phyloP scores from a whole-genome alignment of 2,113 vertebrate genomes.

The Phaethornis superciliosus region DNA sequence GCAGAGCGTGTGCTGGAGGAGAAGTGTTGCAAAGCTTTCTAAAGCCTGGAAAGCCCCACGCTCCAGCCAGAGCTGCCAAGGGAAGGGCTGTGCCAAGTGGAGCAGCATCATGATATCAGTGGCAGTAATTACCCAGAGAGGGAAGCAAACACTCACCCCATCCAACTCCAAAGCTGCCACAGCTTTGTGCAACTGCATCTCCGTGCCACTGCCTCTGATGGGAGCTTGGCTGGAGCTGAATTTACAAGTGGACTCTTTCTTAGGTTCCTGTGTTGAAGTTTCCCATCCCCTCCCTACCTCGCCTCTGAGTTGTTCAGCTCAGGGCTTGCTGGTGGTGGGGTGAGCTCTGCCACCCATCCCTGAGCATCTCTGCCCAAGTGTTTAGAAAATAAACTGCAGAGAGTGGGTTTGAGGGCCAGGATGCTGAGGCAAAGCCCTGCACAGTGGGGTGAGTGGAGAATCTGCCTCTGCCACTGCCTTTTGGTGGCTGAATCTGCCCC shows the following conservation, averaged over 20 bases:
- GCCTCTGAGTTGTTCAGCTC: rapidly evolving
- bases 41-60: background rate
- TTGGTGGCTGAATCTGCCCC: background rate
- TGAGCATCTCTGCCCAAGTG: background rate
- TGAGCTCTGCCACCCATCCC: rapidly evolving
- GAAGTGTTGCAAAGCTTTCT: background rate
- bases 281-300: background rate
- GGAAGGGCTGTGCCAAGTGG: slow-evolving; percentile 48
- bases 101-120: slow-evolving; percentile 46
- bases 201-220: background rate
- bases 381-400: background rate
- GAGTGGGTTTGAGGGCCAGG: background rate
- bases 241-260: slow-evolving; percentile 5
- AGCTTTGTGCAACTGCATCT: background rate
- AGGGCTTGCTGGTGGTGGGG: background rate
- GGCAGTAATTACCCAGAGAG: slow-evolving; percentile 6
- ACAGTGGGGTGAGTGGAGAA: rapidly evolving
- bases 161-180: slow-evolving; percentile 30
- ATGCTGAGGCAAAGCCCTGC: rapidly evolving
- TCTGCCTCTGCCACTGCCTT: background rate
- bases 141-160: slow-evolving; percentile 39
- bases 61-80: slow-evolving; percentile 17
- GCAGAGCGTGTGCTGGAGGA: slow-evolving; percentile 29
- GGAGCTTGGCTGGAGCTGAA: background rate
- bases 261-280: background rate